Evolutionary conservation across 1,140 invertebrate genomes (phyloP), one percentile per base, ranked within the genome.

Genomic region (Leptinotarsa texana): DNA sequence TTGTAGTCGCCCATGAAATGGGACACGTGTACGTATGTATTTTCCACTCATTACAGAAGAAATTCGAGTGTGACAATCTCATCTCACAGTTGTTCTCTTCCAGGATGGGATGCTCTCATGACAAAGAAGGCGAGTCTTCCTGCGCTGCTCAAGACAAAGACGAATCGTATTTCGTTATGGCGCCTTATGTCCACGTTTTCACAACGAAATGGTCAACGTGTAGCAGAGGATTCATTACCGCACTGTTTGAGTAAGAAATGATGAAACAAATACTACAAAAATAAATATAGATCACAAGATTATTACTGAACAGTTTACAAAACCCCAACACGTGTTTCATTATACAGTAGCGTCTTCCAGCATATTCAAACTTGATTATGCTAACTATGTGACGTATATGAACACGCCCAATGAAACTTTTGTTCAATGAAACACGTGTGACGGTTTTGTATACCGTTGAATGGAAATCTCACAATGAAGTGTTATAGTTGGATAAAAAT

Each of bases 1-100:
- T 91, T 78, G 91, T 91, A 2, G 86, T 93, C 13, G 89, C 92
- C 27, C 92, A 93, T 80, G 92, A 93, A 86, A 85, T 93, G 57
- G 92, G 92, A 72, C 92, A 93, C 83, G 89, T 92, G 91, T 93
- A 87, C 84, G 88, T 81, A 71, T 61, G 17, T 49, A 48, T 18
- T 18, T 15, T 15, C 6, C n/a, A 15, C 51, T n/a, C 3, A 57
- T 1, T 18, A 17, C 17, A 57, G 6, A 57, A 57, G 4, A 57
- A 42, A 42, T 11, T 42, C 8, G 8, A 11, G 8, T 42, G 8
- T 11, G 8, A 42, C 8, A 42, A 42, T 11, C 8, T 42, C 33
- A 42, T 1, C 33, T 42, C 33, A 42, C 0, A 33, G 33, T 33
- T 33, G 8, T 65, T 22, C 8, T 65, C 21, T 85, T 88, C 88